Evolutionary conservation across 2,888 invertebrate species (phyloP).

Genomic region (Conistra vaccinii): DNA sequence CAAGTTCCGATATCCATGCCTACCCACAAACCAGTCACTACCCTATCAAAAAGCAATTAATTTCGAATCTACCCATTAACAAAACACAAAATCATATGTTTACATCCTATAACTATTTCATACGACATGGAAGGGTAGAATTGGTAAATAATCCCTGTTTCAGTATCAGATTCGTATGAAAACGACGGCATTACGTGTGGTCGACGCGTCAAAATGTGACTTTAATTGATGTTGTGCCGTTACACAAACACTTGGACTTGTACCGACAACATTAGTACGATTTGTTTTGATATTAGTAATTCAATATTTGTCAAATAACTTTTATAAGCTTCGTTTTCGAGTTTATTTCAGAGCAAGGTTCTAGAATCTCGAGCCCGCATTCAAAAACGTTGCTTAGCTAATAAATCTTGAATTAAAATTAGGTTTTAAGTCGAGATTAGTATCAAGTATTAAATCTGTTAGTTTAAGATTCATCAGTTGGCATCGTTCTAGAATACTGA

Average conservation of each 20-base stretch:
- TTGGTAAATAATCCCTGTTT: constrained; percentile 69
- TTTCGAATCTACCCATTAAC: constrained; percentile 60
- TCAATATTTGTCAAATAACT: constrained; percentile 27
- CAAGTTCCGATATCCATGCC: constrained; percentile 6
- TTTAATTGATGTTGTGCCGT: constrained; percentile 87
- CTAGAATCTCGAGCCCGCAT: not conserved
- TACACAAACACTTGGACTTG: constrained; percentile 78
- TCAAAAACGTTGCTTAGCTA: not conserved
- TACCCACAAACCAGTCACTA: constrained; percentile 23
- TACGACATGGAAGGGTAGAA: constrained; percentile 61
- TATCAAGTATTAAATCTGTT: not conserved
- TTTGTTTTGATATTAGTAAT: constrained; percentile 29
- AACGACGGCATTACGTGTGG: constrained; percentile 84
- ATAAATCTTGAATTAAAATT: not conserved
- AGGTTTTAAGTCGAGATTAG: not conserved
- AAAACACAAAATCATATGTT: constrained; percentile 65
- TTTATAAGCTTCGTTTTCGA: not conserved
- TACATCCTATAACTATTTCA: constrained; percentile 65
- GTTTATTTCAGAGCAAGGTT: not conserved
- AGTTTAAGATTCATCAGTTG: not conserved
- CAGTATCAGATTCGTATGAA: constrained; percentile 77
- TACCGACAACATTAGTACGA: constrained; percentile 73
- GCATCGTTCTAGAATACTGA: no score
- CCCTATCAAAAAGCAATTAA: constrained; percentile 56
- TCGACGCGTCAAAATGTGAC: constrained; percentile 84